Evolutionary conservation across 2,888 invertebrate genomes (phyloP).

Genomic region (Gastrophysa polygoni): DNA sequence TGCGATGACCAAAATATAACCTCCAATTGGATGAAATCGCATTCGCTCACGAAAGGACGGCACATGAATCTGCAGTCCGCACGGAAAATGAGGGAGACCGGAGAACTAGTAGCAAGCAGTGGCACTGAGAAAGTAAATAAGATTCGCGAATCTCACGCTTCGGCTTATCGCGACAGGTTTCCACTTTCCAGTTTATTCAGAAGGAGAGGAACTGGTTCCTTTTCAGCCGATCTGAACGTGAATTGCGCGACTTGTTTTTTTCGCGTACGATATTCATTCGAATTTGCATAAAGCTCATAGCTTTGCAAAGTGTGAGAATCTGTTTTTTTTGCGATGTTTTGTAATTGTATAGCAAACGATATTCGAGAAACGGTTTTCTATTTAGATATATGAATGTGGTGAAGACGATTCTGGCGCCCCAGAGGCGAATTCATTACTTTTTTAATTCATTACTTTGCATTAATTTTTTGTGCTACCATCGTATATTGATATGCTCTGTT

Average conservation of each 20-base stretch:
- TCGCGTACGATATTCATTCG: background rate
- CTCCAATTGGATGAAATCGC: background rate
- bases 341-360: background rate
- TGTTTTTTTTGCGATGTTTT: background rate
- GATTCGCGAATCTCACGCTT: background rate
- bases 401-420: background rate
- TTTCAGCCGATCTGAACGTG: background rate
- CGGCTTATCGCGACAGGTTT: background rate
- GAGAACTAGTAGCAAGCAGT: no score
- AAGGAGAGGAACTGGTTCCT: background rate
- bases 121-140: no score
- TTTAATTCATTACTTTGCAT: no score
- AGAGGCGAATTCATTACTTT: no score
- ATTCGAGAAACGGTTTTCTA: background rate
- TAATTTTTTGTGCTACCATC: no score
- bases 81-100: background rate
- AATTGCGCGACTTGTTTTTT: background rate
- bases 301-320: background rate
- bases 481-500: no score
- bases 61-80: background rate
- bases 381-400: background rate
- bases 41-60: background rate
- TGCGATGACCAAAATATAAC: constrained; percentile 3
- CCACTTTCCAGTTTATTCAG: background rate
- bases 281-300: background rate